Evolutionary conservation across 2,113 vertebrate species (phyloP).

Genomic region (Colinus virginianus): DNA sequence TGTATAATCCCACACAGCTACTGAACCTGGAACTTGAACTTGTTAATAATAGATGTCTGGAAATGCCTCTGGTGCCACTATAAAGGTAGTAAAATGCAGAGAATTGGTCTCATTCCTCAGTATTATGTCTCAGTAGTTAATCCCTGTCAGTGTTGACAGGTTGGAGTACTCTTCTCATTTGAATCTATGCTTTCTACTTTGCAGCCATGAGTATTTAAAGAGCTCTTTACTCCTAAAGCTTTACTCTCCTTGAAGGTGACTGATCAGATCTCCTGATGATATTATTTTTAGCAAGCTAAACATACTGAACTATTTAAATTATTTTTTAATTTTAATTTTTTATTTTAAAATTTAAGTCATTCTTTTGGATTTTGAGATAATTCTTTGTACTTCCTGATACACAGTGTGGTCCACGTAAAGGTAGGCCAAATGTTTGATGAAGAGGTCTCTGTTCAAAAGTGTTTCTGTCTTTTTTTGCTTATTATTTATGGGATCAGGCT

Average conservation of each 20-base stretch:
- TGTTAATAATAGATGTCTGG: neutral
- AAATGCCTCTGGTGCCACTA: neutral
- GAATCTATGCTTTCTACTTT: slow-evolving; percentile 21
- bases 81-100: neutral
- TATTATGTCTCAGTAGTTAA: neutral
- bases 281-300: slow-evolving; percentile 42
- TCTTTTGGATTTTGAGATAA: neutral
- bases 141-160: neutral
- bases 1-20: neutral
- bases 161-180: neutral
- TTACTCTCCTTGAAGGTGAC: slow-evolving; percentile 27
- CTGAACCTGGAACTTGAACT: neutral
- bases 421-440: neutral
- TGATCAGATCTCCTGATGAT: slow-evolving; percentile 24
- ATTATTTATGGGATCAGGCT: slow-evolving; percentile 8
- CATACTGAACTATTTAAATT: neutral
- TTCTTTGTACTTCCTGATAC: neutral
- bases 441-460: neutral
- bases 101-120: neutral
- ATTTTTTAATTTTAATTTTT: neutral
- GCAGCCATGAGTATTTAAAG: neutral
- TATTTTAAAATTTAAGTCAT: neutral
- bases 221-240: neutral
- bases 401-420: neutral
- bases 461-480: neutral